phyloP scores from a whole-genome alignment of 2,888 invertebrate genomes.

The Parasteatoda lunata region DNA sequence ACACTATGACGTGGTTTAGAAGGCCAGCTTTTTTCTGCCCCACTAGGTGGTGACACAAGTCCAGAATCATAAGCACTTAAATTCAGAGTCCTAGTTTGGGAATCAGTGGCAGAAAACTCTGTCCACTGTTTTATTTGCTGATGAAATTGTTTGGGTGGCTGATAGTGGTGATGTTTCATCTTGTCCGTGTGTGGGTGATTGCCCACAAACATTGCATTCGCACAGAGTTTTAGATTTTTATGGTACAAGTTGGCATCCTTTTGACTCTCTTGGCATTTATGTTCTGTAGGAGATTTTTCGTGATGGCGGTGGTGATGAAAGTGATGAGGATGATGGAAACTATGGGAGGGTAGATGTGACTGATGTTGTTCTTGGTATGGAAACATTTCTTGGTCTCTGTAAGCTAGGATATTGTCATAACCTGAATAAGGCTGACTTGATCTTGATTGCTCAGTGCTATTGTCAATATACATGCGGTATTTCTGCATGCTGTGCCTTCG shows the following conservation, averaged over 20 bases:
- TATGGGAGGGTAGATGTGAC: conserved; percentile 18
- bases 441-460: conserved; percentile 9
- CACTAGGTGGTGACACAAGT: conserved; percentile 42
- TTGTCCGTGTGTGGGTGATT: background rate
- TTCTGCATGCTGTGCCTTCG: conserved; percentile 60
- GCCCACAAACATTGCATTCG: conserved; percentile 45
- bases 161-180: background rate
- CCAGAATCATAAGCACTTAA: conserved; percentile 41
- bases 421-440: conserved; percentile 17
- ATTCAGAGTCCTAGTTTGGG: conserved; percentile 15
- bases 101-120: conserved; percentile 14
- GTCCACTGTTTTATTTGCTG: conserved; percentile 34
- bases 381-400: conserved; percentile 18
- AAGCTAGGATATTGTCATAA: conserved; percentile 32
- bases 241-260: conserved; percentile 52
- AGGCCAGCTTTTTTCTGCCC: conserved; percentile 45
- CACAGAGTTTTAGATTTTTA: conserved; percentile 48
- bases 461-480: conserved; percentile 40
- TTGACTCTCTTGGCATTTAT: background rate
- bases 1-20: conserved; percentile 18
- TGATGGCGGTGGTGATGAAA: conserved; percentile 60
- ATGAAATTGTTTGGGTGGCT: conserved; percentile 6
- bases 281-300: conserved; percentile 27
- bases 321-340: conserved; percentile 63
- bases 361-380: conserved; percentile 37